phyloP scores from a whole-genome alignment of 1,140 invertebrate species.

The Dreissena rostriformis region DNA sequence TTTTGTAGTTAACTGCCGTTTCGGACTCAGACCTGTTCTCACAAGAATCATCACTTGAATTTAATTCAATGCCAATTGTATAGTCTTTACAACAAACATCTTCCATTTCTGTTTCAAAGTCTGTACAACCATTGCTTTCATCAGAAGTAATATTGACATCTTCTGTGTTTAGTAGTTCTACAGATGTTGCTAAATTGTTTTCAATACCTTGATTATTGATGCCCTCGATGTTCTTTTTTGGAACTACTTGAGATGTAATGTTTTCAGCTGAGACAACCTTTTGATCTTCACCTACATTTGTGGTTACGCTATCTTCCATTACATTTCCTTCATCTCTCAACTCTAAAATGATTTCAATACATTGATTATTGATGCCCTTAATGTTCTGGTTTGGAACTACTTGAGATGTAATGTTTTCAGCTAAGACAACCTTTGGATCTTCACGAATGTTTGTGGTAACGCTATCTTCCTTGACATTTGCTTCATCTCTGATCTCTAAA shows the following conservation, averaged over 20 bases:
- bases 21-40: not conserved
- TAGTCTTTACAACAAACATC: not conserved
- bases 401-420: not conserved
- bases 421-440: not conserved
- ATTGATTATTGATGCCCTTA: too few relatives aligned
- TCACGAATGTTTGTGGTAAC: slow-evolving; percentile 1
- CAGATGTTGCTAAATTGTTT: not conserved
- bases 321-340: too few relatives aligned
- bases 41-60: too few relatives aligned
- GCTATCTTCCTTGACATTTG: not conserved
- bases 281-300: too few relatives aligned
- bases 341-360: too few relatives aligned
- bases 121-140: not conserved
- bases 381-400: too few relatives aligned
- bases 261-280: too few relatives aligned
- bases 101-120: not conserved
- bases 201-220: slow-evolving; percentile 3
- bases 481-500: not conserved
- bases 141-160: not conserved
- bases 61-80: not conserved
- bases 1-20: not conserved
- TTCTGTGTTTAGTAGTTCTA: not conserved
- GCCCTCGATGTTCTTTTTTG: too few relatives aligned
- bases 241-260: too few relatives aligned
- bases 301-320: too few relatives aligned